A percentile compares a stretch with the other conserved stretches of the same genome.
phyloP scores from a whole-genome alignment of 2,797 vertebrate genomes.

The Sibirionetta formosa region DNA sequence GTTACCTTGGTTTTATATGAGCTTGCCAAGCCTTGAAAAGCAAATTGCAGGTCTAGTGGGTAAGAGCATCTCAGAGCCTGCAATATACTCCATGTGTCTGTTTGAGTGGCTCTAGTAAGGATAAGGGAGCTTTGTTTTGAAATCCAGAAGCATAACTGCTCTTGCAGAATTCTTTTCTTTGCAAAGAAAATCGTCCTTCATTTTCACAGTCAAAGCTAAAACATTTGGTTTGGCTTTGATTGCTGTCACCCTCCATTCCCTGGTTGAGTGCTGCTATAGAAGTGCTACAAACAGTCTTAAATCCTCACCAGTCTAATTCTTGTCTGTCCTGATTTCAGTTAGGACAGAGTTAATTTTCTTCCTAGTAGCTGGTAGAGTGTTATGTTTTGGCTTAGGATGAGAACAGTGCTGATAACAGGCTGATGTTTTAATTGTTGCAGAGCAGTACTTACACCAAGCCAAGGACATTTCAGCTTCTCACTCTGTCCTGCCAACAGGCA shows the following conservation, averaged over 20 bases:
- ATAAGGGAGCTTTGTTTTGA: background rate
- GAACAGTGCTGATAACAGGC: no score
- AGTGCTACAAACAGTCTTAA: background rate
- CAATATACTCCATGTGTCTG: rapidly evolving
- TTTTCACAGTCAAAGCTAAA: background rate
- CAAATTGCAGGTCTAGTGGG: background rate
- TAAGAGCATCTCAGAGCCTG: background rate
- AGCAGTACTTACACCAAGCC: no score
- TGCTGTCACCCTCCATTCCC: rapidly evolving
- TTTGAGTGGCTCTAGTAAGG: background rate
- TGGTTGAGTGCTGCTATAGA: background rate
- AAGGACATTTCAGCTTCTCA: no score
- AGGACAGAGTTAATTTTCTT: no score
- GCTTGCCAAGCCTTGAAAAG: background rate
- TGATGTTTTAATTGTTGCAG: no score
- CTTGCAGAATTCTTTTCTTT: background rate
- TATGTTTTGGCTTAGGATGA: no score
- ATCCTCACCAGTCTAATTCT: background rate
- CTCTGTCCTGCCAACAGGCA: no score
- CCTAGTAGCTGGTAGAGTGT: no score
- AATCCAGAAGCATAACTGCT: background rate
- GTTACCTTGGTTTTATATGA: background rate
- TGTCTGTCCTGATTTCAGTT: background rate
- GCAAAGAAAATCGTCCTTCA: background rate
- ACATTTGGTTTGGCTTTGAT: background rate